Base-by-base conservation (phyloP, 2,888 invertebrate species). In the Cataglyphis rosenhaueri region DNA sequence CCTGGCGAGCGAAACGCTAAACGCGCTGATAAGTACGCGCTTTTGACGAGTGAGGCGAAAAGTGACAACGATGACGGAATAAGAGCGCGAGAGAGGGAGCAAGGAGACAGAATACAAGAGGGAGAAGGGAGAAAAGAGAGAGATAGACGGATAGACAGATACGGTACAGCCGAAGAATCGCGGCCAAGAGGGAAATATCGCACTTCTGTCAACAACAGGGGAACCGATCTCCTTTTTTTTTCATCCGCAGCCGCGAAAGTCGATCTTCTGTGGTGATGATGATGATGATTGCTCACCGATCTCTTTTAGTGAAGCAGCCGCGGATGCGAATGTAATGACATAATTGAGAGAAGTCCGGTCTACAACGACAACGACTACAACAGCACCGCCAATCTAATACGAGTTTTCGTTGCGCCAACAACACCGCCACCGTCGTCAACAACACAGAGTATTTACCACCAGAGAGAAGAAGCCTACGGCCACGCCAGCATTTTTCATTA, bases 11-110 rank as follows among this genome's bases (percentile, higher is more conserved):
- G 57, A 78, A 41, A 68, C 21, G 41, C n/a, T 18, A n/a, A n/a
- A 21, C 29, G 9, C n/a, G 3, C 57, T 62, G 29, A 79, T 71
- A 55, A 75, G 86, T 85, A 61, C 52, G 64, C 71, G 75, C 85
- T 78, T 73, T 78, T 35, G 57, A 65, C 32, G 59, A 64, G 41
- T 70, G 64, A 44, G 48, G 73, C 52, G 76, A 68, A 61, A 44
- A 81, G 64, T 64, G 73, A 57, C 21, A 61, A 74, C 48, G 35
- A 75, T 52, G 32, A 15, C n/a, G 29, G 64, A 10, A 12, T 12
- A 1, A 35, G 29, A 57, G 38, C 52, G 35, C 64, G 12, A 29
- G 41, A 25, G 41, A 78, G 32, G 21, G 12, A 41, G 52, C 32
- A 48, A 12, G 59, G 41, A 52, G 38, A n/a, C 25, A 38, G 21